A percentile compares a stretch with the other conserved stretches of the same genome.
These are phyloP conservation scores for Bergia sp. DNA, from an alignment of 92 coral and sea anemone genomes.

Conservation along the genomic window DNA sequence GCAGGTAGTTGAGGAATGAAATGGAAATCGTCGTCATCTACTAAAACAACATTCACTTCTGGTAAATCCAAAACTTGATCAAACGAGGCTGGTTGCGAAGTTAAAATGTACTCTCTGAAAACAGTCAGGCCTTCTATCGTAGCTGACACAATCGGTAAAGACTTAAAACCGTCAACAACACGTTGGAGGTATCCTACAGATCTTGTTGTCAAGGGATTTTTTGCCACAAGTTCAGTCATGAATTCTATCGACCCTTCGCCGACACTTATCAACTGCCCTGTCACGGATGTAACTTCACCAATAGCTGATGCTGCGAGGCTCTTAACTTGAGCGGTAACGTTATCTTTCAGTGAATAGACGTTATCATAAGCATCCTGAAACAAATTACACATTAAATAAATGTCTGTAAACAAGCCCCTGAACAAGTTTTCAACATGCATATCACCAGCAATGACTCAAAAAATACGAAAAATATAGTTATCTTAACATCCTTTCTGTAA, in stretches of 20 bases:
- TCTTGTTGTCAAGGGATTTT: background rate
- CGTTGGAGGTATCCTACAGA: conserved; percentile 23
- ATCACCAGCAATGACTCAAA: too few species aligned
- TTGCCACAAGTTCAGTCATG: conserved; percentile 12
- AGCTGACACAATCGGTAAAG: conserved; percentile 2
- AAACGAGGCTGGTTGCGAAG: conserved; percentile 9
- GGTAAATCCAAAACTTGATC: conserved; percentile 7
- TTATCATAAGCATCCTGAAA: conserved; percentile 29
- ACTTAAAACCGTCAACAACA: background rate
- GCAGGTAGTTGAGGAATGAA: conserved; percentile 23
- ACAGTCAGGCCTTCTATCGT: conserved; percentile 10
- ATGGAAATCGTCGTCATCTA: conserved; percentile 38
- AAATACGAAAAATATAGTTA: too few species aligned
- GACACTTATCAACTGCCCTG: conserved; percentile 6
- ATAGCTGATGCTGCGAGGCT: conserved; percentile 10
- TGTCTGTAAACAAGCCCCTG: background rate
- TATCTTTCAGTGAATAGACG: background rate
- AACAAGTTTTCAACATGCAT: background rate
- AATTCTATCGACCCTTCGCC: conserved; percentile 10
- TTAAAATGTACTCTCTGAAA: conserved; percentile 5
- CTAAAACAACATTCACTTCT: conserved; percentile 26
- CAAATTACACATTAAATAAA: background rate
- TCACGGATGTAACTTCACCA: background rate
- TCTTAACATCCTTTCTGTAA: too few species aligned
- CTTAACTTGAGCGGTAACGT: background rate